phyloP scores from a whole-genome alignment of 2,888 invertebrate species.

The Sceliomorpha sp. region DNA sequence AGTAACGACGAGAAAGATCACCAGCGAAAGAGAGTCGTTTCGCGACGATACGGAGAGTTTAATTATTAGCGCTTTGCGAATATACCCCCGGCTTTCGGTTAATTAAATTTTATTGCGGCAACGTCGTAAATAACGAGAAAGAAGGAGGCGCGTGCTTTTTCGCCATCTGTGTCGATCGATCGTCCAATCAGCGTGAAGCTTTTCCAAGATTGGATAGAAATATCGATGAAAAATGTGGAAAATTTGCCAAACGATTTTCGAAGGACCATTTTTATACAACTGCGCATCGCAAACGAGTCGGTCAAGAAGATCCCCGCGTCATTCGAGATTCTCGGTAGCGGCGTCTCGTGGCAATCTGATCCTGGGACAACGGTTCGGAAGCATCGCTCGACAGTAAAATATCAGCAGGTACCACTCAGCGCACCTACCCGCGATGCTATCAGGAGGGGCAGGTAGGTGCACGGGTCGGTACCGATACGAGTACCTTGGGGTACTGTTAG shows the following conservation, averaged over 20 bases:
- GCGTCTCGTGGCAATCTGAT: conserved; percentile 75
- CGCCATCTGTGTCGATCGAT: conserved; percentile 7
- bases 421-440: conserved; percentile 65
- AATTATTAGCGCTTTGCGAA: conserved; percentile 50
- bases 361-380: conserved; percentile 75
- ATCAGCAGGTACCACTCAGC: conserved; percentile 74
- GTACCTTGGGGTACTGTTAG: conserved; percentile 58
- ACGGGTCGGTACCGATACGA: conserved; percentile 53
- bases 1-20: conserved; percentile 4
- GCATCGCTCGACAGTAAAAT: conserved; percentile 79
- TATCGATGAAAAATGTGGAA: conserved; percentile 4
- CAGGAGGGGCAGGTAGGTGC: conserved; percentile 57
- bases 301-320: conserved; percentile 51
- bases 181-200: neutral
- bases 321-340: conserved; percentile 71
- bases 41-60: conserved; percentile 42
- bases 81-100: conserved; percentile 41
- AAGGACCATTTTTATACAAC: conserved; percentile 17
- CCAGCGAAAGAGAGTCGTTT: conserved; percentile 15
- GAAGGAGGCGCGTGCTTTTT: too few species aligned
- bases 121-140: conserved; percentile 39
- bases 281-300: conserved; percentile 26
- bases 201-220: neutral
- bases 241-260: too few species aligned
- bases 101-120: conserved; percentile 53